Evolutionary conservation across 2,113 vertebrate species (phyloP).

Genomic region (Danio rerio): GRCz12tu NC_133189.1:2047501-2048000

Average conservation of each 20-base stretch:
- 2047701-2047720: conserved; percentile 94
- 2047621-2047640: conserved; percentile 96
- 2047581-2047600: conserved; percentile 94
- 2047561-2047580: conserved; percentile 91
- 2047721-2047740: conserved; percentile 99
- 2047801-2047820: too few species aligned
- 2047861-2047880: too few species aligned
- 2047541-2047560: conserved; percentile 95
- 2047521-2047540: conserved; percentile 92
- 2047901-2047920: too few species aligned
- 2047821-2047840: too few species aligned
- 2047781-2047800: too few species aligned
- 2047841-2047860: too few species aligned
- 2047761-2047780: too few species aligned
- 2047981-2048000: too few species aligned
- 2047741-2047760: conserved; percentile 37
- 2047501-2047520: conserved; percentile 92
- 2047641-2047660: conserved; percentile 92
- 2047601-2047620: conserved; percentile 95
- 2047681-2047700: conserved; percentile 97
- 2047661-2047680: conserved; percentile 94
- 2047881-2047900: too few species aligned
- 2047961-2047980: too few species aligned
- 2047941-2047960: too few species aligned
- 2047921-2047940: too few species aligned